Evolutionary conservation across 1,140 invertebrate genomes (phyloP).

Genomic region (Phymorhynchus buccinoides): DNA sequence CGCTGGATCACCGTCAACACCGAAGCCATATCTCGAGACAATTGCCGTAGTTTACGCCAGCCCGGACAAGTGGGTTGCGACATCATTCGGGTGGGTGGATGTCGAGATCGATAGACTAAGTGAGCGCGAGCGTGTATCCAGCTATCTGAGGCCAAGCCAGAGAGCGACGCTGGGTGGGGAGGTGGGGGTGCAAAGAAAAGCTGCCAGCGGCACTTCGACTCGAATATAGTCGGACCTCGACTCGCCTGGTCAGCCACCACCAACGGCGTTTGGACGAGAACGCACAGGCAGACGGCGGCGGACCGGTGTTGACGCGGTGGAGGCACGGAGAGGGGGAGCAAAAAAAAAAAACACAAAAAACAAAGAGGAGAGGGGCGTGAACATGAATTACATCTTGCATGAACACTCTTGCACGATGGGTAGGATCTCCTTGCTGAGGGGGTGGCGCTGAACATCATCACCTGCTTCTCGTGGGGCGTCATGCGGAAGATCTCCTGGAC

Average conservation of each 20-base stretch:
- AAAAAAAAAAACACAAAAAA: too few relatives aligned
- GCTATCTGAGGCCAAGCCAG: too few relatives aligned
- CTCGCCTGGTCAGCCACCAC: not conserved
- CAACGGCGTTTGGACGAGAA: not conserved
- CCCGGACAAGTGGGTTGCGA: too few relatives aligned
- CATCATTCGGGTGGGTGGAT: too few relatives aligned
- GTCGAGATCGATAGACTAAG: too few relatives aligned
- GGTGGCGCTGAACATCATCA: slow-evolving; percentile 99
- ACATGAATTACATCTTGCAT: slow-evolving; percentile 99
- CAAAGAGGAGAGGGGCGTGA: too few relatives aligned
- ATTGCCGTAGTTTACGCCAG: too few relatives aligned
- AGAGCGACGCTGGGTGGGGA: too few relatives aligned
- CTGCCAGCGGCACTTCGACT: not conserved
- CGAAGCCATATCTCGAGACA: too few relatives aligned
- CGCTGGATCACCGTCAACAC: too few relatives aligned
- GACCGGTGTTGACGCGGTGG: not conserved
- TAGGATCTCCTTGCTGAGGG: slow-evolving; percentile 98
- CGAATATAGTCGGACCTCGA: not conserved
- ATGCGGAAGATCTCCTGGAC: slow-evolving; percentile 99
- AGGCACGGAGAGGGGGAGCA: slow-evolving; percentile 26
- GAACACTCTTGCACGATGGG: slow-evolving; percentile 99
- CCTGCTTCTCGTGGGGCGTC: slow-evolving; percentile 99
- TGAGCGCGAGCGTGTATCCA: too few relatives aligned
- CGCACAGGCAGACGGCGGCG: not conserved
- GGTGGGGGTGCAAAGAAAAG: slow-evolving; percentile 26